Base-by-base conservation (phyloP, 1,140 invertebrate genomes). In the Batillaria attramentaria region DNA sequence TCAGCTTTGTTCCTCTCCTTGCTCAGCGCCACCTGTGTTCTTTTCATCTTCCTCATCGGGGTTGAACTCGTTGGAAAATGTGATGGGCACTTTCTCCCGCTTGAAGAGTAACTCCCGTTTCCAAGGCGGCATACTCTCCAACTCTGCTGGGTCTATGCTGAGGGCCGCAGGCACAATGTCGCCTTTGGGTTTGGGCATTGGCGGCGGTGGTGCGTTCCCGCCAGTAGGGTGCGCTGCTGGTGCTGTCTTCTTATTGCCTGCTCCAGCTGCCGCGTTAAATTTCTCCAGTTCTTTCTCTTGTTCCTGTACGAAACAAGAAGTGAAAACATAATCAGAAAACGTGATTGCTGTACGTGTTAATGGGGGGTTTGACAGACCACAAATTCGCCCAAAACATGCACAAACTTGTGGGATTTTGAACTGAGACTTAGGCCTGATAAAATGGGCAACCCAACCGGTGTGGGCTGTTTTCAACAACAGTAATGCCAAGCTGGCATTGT, bases 41-140 rank as follows among this genome's bases (percentile, higher is more conserved):
- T 70, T 46, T 16, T 62, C 70, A 16, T 79, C 79, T 39, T 79
- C 78, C 43, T 81, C 83, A 0, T 84, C 83, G 10, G 83, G 83
- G 31, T 84, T 79, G 65, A 78, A 84, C 72, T 84, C 83, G 50
- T 84, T 84, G 43, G 75, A 81, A 75, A 84, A 84, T 39, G 83
- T 81, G 31, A 78, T 72, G 28, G 83, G 83, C 46, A 84, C 80
- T 68, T 84, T 84, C 33, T 81, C 78, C 39, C 83, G 72, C 42
- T 84, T 84, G 54, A 81, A 80, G 16, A 84, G 68, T 3, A 84
- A 80, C 72, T 84, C 83, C 33, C 80, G 66, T 65, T 84, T 84
- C 83, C 83, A 84, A 20, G 83, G 83, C 10, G 83, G 83, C 83
- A 84, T 84, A 68, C 79, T 80, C 54, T 79, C 83, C 50, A 84